Conservation (phyloP, 2,888 invertebrate genomes). For the Oscheius myriophilus region DNA sequence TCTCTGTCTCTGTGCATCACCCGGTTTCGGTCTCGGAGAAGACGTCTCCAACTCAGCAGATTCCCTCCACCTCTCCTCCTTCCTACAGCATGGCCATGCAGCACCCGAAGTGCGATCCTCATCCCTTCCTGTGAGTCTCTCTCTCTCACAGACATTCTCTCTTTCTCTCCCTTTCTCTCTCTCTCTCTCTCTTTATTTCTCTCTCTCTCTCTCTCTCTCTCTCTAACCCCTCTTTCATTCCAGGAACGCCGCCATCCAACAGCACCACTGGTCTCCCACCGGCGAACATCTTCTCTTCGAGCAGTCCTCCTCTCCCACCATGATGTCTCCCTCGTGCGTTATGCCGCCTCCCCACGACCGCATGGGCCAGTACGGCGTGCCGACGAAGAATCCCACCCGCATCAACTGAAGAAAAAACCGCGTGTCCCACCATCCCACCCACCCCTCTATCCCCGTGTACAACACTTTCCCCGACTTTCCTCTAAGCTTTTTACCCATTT, state of each 20-base stretch:
- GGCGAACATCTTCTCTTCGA: conserved; percentile 57
- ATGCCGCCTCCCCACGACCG: conserved; percentile 32
- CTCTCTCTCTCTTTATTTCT: conserved; percentile 1
- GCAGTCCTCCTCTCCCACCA: conserved; percentile 7
- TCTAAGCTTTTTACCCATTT: conserved; percentile 21
- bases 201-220: not conserved
- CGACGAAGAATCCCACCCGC: conserved; percentile 37
- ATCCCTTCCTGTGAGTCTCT: conserved; percentile 32
- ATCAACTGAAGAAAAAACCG: conserved; percentile 20
- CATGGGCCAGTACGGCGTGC: conserved; percentile 54
- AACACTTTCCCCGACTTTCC: not conserved
- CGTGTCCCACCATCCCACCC: no score
- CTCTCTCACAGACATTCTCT: no score
- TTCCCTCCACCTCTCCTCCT: conserved; percentile 32
- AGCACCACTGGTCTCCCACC: conserved; percentile 46
- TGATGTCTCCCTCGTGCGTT: conserved; percentile 22
- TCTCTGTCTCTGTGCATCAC: conserved; percentile 27
- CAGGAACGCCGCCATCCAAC: conserved; percentile 48
- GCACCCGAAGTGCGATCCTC: conserved; percentile 24
- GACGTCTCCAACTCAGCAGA: conserved; percentile 43
- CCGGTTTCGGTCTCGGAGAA: conserved; percentile 38
- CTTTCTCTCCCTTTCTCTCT: not conserved
- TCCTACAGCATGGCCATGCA: conserved; percentile 41
- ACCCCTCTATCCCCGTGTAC: conserved; percentile 5
- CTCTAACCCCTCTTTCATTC: conserved; percentile 12